Percentiles rank a stretch among this genome's conserved stretches.
Conservation (phyloP, 1,140 invertebrate genomes). For the Drosophila truncata region DNA sequence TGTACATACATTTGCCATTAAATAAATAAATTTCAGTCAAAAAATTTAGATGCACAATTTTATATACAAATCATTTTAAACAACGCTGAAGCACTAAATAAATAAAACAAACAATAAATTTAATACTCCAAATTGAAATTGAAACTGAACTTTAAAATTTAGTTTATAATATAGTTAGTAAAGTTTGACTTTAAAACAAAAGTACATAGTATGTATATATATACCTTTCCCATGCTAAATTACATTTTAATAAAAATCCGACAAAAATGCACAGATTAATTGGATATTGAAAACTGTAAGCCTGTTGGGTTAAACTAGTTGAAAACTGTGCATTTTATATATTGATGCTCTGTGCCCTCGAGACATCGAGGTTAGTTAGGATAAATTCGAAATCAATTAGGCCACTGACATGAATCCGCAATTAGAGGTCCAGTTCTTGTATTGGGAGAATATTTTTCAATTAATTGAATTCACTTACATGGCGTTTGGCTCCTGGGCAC, state of each 20-base stretch:
- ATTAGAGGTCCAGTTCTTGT: constrained; percentile 15
- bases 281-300: too few relatives aligned
- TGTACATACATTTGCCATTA: neutral
- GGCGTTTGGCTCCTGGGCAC: constrained; percentile 13
- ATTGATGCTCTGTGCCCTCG: constrained; percentile 10
- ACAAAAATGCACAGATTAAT: neutral
- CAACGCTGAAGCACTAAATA: too few relatives aligned
- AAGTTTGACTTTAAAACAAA: neutral
- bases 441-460: constrained; percentile 6
- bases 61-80: too few relatives aligned
- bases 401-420: constrained; percentile 23
- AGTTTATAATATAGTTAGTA: neutral
- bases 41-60: too few relatives aligned
- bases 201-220: too few relatives aligned
- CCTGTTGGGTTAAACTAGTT: neutral
- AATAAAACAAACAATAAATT: neutral
- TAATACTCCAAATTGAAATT: neutral
- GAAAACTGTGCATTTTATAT: neutral
- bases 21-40: too few relatives aligned
- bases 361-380: constrained; percentile 12
- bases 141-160: too few relatives aligned
- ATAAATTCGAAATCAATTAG: constrained; percentile 20
- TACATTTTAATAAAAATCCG: neutral
- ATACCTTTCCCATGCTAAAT: neutral
- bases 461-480: constrained; percentile 29